These are phyloP conservation scores for Ginglymostoma cirratum DNA, from an alignment of 2,113 vertebrate genomes.

Conservation along the genomic window DNA sequence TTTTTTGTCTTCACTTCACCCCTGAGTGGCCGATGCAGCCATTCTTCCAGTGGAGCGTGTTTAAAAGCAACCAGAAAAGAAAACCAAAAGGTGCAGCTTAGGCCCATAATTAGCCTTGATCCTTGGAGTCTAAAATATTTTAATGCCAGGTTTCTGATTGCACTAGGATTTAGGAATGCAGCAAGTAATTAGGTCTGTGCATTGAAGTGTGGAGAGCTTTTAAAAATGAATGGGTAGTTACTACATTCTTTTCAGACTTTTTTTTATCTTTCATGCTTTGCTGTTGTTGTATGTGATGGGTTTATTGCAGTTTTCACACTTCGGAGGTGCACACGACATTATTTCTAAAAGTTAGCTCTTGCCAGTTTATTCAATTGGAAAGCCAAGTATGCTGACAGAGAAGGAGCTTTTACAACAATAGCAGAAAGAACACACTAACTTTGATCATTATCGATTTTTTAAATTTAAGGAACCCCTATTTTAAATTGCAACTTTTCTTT, in stretches of 20 bases:
- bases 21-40: conserved; percentile 67
- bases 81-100: conserved; percentile 84
- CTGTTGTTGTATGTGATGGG: conserved; percentile 95
- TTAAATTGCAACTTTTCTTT: not conserved
- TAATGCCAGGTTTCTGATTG: conserved; percentile 88
- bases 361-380: conserved; percentile 40
- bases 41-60: conserved; percentile 69
- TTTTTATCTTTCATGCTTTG: conserved; percentile 75
- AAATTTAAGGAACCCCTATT: not conserved
- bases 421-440: not conserved
- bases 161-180: conserved; percentile 82
- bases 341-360: conserved; percentile 44
- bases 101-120: conserved; percentile 95
- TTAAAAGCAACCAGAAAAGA: conserved; percentile 65
- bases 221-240: conserved; percentile 95
- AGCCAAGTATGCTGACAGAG: not conserved
- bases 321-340: conserved; percentile 69
- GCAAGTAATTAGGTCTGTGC: conserved; percentile 94
- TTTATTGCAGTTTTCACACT: conserved; percentile 97
- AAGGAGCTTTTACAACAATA: not conserved
- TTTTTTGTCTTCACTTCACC: conserved; percentile 70
- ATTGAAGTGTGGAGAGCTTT: conserved; percentile 92
- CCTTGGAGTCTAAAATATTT: conserved; percentile 88
- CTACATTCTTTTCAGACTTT: conserved; percentile 79
- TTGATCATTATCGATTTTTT: not conserved